Conservation (phyloP, 2,888 invertebrate genomes). For the Chirona hameri region DNA sequence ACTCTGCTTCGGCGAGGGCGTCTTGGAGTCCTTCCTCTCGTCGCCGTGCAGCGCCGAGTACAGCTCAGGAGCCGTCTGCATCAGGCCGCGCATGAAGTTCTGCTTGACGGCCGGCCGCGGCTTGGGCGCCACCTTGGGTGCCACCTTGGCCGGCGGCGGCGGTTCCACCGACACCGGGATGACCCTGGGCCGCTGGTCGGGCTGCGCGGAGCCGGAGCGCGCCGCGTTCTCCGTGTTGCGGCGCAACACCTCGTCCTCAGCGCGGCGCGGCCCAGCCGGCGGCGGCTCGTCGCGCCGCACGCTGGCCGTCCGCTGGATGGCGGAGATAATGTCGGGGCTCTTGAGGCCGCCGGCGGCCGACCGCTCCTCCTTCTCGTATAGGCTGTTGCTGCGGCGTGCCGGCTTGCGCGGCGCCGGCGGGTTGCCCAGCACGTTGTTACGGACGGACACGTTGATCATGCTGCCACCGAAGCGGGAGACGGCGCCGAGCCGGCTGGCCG, state of each 20-base stretch:
- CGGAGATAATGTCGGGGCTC: constrained; percentile 29
- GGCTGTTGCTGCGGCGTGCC: neutral
- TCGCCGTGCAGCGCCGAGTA: constrained; percentile 38
- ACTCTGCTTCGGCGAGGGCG: constrained; percentile 13
- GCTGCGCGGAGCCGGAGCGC: neutral
- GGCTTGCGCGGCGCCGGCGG: neutral
- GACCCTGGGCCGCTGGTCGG: neutral
- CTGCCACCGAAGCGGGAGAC: constrained; percentile 35
- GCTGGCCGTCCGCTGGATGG: neutral
- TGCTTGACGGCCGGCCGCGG: neutral
- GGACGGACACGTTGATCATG: constrained; percentile 37
- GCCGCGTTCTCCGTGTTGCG: constrained; percentile 26
- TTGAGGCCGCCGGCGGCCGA: neutral
- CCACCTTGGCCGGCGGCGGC: neutral
- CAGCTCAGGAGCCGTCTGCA: constrained; percentile 39
- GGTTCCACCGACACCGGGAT: neutral
- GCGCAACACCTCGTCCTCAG: constrained; percentile 1
- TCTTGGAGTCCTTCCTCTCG: constrained; percentile 36
- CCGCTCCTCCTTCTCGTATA: neutral
- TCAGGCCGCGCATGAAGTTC: constrained; percentile 39
- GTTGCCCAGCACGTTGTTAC: neutral
- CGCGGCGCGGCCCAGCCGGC: neutral
- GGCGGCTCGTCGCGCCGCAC: neutral
- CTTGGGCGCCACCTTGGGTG: constrained; percentile 25
- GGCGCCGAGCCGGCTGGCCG: neutral